Evolutionary conservation across 2,888 invertebrate species (phyloP).

Genomic region (Achlya flavicornis): DNA sequence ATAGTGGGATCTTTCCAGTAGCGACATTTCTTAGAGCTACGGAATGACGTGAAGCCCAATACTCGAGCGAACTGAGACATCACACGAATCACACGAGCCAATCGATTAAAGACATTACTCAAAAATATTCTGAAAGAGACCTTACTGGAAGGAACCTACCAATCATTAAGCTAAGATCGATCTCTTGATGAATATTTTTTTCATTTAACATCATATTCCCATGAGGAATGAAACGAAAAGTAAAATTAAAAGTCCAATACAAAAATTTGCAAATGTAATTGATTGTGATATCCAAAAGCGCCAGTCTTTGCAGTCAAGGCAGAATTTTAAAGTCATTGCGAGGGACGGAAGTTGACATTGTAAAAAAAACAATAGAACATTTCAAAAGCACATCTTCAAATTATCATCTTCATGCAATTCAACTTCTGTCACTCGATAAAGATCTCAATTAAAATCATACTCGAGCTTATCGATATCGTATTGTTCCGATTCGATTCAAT

Average conservation of each 20-base stretch:
- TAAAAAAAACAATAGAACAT: neutral
- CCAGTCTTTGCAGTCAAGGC: constrained; percentile 70
- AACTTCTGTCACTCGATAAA: constrained; percentile 44
- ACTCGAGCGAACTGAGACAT: neutral
- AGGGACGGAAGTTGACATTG: constrained; percentile 40
- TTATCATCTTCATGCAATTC: constrained; percentile 18
- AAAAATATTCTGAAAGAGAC: constrained; percentile 7
- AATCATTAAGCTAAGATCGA: constrained; percentile 75
- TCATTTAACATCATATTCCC: constrained; percentile 73
- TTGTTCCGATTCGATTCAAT: constrained; percentile 47
- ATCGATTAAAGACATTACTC: constrained; percentile 1
- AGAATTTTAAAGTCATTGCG: constrained; percentile 44
- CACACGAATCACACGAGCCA: constrained; percentile 7
- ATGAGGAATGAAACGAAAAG: constrained; percentile 83
- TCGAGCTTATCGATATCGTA: constrained; percentile 26
- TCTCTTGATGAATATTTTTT: constrained; percentile 62
- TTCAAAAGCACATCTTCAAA: neutral
- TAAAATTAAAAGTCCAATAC: constrained; percentile 62
- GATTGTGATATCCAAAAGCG: constrained; percentile 79
- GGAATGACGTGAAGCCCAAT: neutral
- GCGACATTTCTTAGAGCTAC: neutral
- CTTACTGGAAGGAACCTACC: constrained; percentile 71
- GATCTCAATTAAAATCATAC: constrained; percentile 37
- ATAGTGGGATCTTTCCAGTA: constrained; percentile 67
- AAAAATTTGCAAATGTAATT: constrained; percentile 41